Base-by-base conservation (phyloP, 2,888 invertebrate species). In the Cremastobaeus sp. region DNA sequence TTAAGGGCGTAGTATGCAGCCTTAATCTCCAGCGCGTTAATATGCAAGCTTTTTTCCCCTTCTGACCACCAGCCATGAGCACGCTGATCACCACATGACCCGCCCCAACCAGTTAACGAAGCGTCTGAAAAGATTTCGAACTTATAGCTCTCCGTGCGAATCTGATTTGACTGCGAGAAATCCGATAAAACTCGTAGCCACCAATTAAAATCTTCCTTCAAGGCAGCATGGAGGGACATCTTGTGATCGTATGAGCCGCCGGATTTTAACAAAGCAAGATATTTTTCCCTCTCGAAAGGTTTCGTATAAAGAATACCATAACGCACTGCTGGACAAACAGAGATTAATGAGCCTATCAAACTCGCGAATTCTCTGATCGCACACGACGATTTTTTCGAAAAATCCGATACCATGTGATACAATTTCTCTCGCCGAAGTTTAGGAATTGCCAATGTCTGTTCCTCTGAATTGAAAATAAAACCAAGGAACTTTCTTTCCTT, bases 401-500 rank as follows among this genome's bases (percentile, higher is more conserved):
- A 12, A 18, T 0, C 4, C 0, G 9, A 2, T 12, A 48, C 9
- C 14, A 48, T 18, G 3, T 14, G 4, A 8, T 14, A n/a, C n/a
- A 17, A 17, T n/a, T 47, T 45, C 1, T 28, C 8, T 8, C 12
- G 8, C 1, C 65, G 55, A 0, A 11, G 0, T 4, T 17, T 11
- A 9, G 57, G 47, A 14, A 66, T 66, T 1, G 55, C 39, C 9
- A 66, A 3, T 0, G 48, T 30, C n/a, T 68, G 59, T 3, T 39
- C 9, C n/a, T 5, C 4, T 1, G 70, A 70, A 12, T 70, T 20
- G 9, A 70, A 70, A n/a, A 57, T 6, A 21, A 70, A 70, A 11
- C 64, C 55, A 4, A 64, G 4, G 28, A 32, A 62, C 15, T 20
- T 50, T 9, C 30, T 17, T 18, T 32, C 32, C 1, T 8, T 28